Conservation (phyloP, 2,113 vertebrate genomes). For the Galeopterus variegatus region DNA sequence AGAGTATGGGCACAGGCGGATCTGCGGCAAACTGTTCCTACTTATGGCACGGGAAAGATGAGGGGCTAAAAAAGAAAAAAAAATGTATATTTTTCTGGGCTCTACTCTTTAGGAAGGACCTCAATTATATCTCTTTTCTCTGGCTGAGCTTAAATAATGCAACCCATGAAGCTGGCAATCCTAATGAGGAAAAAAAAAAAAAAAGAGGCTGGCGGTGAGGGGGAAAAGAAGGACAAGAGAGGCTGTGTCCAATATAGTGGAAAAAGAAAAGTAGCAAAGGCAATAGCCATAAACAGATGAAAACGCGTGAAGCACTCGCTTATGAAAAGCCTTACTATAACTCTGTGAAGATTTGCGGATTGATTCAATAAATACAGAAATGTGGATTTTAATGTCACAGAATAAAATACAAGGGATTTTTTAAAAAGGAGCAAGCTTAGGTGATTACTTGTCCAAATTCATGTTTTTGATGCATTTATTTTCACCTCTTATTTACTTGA, state of each 20-base stretch:
- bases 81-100: neutral
- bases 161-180: neutral
- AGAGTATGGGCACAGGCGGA: neutral
- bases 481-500: slow-evolving; percentile 10
- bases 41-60: neutral
- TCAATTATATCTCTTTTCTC: slow-evolving; percentile 49
- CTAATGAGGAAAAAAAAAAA: slow-evolving; percentile 44
- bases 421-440: neutral
- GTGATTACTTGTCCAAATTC: neutral
- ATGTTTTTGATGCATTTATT: slow-evolving; percentile 23
- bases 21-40: slow-evolving; percentile 19
- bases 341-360: neutral
- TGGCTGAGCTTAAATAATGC: slow-evolving; percentile 33
- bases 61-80: neutral
- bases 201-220: too few species aligned
- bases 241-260: neutral
- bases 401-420: neutral
- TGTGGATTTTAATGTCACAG: neutral
- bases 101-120: slow-evolving; percentile 20
- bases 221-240: neutral
- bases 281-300: slow-evolving; percentile 41
- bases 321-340: neutral
- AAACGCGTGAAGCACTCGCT: neutral
- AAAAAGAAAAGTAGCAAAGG: slow-evolving; percentile 67
- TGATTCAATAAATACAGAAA: slow-evolving; percentile 23